Percentiles rank a stretch among this genome's conserved stretches.
These are phyloP conservation scores for Jordanella pulchra DNA, from an alignment of 2,797 vertebrate genomes.

Conservation along the genomic window DNA sequence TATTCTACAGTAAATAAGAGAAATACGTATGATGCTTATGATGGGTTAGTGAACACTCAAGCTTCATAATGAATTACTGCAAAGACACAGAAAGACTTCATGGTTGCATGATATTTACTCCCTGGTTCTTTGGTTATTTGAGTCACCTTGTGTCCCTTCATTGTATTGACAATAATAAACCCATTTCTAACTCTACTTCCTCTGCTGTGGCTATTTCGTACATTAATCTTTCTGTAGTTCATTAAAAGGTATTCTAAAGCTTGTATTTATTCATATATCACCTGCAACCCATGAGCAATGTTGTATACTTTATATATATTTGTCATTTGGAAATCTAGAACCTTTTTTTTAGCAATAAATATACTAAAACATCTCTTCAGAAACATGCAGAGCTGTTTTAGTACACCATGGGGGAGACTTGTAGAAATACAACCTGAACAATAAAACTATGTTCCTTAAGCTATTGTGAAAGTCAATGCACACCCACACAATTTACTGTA, in stretches of 20 bases:
- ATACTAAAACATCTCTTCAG: not conserved
- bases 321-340: not conserved
- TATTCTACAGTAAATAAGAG: not conserved
- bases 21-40: not conserved
- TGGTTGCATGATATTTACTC: conserved; percentile 20
- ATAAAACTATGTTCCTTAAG: not conserved
- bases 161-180: not conserved
- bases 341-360: not conserved
- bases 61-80: not conserved
- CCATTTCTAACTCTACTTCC: not conserved
- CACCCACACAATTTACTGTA: not conserved
- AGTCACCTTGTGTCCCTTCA: conserved; percentile 13
- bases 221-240: not conserved
- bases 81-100: not conserved
- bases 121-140: conserved; percentile 13
- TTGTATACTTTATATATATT: not conserved
- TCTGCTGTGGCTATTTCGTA: not conserved
- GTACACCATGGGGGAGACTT: not conserved
- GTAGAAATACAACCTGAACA: not conserved
- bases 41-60: conserved; percentile 11
- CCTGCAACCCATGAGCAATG: not conserved
- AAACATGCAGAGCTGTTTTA: not conserved
- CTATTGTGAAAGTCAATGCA: not conserved
- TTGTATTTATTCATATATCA: not conserved
- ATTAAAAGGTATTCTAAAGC: not conserved